Evolutionary conservation across 2,113 vertebrate genomes (phyloP).

Genomic region (Herpetotheres cachinnans): DNA sequence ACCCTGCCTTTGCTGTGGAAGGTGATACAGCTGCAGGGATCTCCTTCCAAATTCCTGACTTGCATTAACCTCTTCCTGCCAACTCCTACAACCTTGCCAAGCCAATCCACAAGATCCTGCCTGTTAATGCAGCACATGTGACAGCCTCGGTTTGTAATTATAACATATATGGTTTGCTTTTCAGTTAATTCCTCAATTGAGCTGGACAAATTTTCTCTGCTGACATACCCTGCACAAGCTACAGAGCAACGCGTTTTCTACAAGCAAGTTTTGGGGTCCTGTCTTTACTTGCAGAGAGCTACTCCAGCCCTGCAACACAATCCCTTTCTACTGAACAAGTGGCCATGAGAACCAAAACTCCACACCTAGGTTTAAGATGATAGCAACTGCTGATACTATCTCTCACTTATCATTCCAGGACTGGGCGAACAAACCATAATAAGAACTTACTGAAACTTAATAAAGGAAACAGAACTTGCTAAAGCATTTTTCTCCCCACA

Average conservation of each 20-base stretch:
- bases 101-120: neutral
- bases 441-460: neutral
- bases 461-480: neutral
- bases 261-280: neutral
- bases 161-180: neutral
- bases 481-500: neutral
- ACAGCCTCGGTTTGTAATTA: neutral
- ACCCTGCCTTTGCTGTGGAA: neutral
- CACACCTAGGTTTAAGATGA: neutral
- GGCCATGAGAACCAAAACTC: slow-evolving; percentile 18
- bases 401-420: neutral
- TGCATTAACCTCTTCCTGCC: neutral
- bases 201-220: neutral
- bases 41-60: neutral
- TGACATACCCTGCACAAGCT: neutral
- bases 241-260: neutral
- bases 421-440: neutral
- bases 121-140: neutral
- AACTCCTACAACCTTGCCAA: neutral
- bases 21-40: neutral
- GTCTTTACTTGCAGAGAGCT: neutral
- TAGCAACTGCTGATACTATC: neutral
- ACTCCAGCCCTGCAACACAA: neutral
- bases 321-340: neutral
- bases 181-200: neutral